A percentile compares a stretch with the other conserved stretches of the same genome.
These are phyloP conservation scores for Phalacrocorax pelagicus DNA, from an alignment of 2,113 vertebrate genomes.

Conservation along the genomic window DNA sequence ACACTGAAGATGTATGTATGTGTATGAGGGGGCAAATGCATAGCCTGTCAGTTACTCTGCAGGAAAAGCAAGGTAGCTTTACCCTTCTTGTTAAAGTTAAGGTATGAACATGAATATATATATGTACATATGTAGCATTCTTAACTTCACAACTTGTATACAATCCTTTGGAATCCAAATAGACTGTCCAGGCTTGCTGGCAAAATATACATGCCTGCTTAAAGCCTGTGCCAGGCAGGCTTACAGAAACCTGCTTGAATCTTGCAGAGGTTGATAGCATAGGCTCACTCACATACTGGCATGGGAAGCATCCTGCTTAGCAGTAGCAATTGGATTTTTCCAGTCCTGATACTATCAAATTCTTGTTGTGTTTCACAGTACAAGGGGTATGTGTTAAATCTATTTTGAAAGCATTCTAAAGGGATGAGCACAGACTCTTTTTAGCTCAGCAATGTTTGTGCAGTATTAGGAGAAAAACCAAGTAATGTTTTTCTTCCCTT, in stretches of 20 bases:
- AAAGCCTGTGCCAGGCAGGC: not conserved
- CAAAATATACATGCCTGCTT: not conserved
- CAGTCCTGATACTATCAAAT: conserved; percentile 57
- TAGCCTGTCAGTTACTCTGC: not conserved
- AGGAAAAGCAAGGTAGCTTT: not conserved
- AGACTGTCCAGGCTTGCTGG: not conserved
- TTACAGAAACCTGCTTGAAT: not conserved
- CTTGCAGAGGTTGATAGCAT: not conserved
- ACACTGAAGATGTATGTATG: not conserved
- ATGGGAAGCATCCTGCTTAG: not conserved
- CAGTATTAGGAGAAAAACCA: conserved; percentile 65
- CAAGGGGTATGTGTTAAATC: conserved; percentile 36
- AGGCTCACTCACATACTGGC: not conserved
- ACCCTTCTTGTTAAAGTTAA: not conserved
- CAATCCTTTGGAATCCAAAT: not conserved
- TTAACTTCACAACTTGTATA: not conserved
- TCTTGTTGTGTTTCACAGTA: conserved; percentile 52
- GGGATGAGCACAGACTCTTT: conserved; percentile 55
- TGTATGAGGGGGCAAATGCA: not conserved
- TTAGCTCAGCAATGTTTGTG: conserved; percentile 66
- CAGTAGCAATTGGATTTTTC: conserved; percentile 24
- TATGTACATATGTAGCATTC: not conserved
- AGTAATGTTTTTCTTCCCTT: conserved; percentile 74
- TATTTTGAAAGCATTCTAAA: conserved; percentile 67
- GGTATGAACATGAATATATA: rapidly evolving